A percentile compares a stretch with the other conserved stretches of the same genome.
Evolutionary conservation across 2,797 vertebrate genomes (phyloP).

Genomic region (Telmatherina bonti): DNA sequence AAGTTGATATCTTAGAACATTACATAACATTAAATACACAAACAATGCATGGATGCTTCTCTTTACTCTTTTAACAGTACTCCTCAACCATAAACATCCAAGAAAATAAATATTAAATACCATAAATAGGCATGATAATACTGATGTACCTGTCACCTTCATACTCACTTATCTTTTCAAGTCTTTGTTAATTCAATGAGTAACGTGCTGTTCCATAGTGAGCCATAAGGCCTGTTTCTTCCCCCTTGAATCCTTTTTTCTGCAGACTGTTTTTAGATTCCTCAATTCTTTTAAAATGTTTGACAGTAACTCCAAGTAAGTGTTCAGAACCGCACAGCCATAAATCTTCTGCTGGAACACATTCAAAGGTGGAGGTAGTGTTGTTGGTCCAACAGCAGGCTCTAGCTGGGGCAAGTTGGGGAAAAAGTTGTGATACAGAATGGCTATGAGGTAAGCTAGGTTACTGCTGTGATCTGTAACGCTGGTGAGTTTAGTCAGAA

Average conservation of each 20-base stretch:
- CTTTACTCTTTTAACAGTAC: conserved; percentile 14
- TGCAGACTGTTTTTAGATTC: conserved; percentile 69
- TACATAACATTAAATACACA: conserved; percentile 58
- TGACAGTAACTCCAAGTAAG: conserved; percentile 75
- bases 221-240: conserved; percentile 35
- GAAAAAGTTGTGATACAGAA: conserved; percentile 73
- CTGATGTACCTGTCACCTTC: conserved; percentile 65
- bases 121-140: conserved; percentile 68
- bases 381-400: conserved; percentile 66
- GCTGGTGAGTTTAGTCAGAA: conserved; percentile 48
- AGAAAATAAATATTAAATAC: conserved; percentile 85
- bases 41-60: conserved; percentile 15
- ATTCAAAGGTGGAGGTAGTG: conserved; percentile 77
- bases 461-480: conserved; percentile 8
- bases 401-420: conserved; percentile 79
- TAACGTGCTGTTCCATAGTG: conserved; percentile 27
- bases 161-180: conserved; percentile 30
- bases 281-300: conserved; percentile 68
- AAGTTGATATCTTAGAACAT: conserved; percentile 27
- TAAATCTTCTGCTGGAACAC: conserved; percentile 87
- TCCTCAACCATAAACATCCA: conserved; percentile 35
- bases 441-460: conserved; percentile 51
- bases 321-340: conserved; percentile 82
- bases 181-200: conserved; percentile 40
- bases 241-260: conserved; percentile 42